These are phyloP conservation scores for Mesitornis unicolor DNA, from an alignment of 2,113 vertebrate species.

Conservation along the genomic window DNA sequence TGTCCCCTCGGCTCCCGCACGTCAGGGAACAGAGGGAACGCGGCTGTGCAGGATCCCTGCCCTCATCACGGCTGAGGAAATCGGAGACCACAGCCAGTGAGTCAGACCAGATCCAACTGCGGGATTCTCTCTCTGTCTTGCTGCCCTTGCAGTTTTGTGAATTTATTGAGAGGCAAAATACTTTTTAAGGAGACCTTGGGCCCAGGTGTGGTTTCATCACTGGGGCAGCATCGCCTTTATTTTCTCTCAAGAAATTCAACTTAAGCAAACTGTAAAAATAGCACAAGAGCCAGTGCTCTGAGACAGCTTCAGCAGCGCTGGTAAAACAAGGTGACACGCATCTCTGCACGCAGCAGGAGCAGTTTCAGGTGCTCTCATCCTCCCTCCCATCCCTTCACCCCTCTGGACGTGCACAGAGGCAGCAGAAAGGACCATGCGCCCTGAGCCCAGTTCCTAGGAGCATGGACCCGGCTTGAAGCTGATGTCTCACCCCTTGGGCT, in stretches of 20 bases:
- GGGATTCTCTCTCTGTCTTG: neutral
- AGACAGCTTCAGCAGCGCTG: neutral
- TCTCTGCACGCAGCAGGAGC: neutral
- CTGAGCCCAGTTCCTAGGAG: neutral
- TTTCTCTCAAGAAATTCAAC: neutral
- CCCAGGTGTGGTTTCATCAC: neutral
- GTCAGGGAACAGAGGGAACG: neutral
- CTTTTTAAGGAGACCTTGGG: neutral
- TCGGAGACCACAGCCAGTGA: neutral
- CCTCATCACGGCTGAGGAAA: neutral
- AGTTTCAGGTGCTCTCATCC: neutral
- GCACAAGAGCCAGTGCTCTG: neutral
- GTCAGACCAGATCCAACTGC: neutral
- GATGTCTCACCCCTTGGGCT: accelerated
- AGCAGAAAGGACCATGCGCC: neutral
- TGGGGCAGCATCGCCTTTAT: neutral
- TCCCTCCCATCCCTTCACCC: neutral
- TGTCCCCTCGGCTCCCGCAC: accelerated
- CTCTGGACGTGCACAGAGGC: neutral
- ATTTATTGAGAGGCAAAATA: neutral
- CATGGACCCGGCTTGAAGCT: neutral
- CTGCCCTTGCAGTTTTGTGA: accelerated
- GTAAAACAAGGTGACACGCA: accelerated
- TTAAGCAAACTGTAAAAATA: neutral
- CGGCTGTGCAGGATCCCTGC: neutral